These are phyloP conservation scores for Cavia porcellus DNA, from an alignment of 2,113 vertebrate species.

Conservation along the genomic window DNA sequence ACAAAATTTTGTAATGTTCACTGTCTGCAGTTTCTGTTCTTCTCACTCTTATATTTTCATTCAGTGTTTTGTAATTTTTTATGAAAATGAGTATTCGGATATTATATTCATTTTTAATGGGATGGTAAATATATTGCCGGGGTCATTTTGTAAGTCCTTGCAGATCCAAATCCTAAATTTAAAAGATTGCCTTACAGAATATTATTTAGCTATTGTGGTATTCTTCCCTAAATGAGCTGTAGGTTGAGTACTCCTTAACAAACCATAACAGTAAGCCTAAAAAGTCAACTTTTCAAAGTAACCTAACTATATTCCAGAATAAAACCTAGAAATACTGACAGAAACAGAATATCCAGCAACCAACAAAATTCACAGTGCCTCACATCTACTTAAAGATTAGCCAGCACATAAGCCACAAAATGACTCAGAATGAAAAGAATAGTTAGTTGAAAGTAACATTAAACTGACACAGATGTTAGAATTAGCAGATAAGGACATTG, in stretches of 20 bases:
- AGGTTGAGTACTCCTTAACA: neutral
- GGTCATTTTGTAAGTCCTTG: neutral
- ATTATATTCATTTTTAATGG: neutral
- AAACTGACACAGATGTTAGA: neutral
- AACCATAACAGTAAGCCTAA: neutral
- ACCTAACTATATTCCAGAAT: neutral
- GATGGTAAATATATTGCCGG: neutral
- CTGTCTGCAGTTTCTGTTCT: neutral
- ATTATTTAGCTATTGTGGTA: neutral
- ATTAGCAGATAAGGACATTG: neutral
- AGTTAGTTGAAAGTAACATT: neutral
- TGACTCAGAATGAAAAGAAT: neutral
- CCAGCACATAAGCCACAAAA: neutral
- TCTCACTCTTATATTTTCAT: neutral
- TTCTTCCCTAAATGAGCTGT: neutral
- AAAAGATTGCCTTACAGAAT: neutral
- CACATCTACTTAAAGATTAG: constrained; percentile 6
- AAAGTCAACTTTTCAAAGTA: neutral
- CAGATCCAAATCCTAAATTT: neutral
- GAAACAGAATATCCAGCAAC: neutral
- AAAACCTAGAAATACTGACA: constrained; percentile 25
- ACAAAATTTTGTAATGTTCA: neutral
- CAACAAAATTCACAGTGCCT: neutral
- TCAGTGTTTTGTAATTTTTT: constrained; percentile 35
- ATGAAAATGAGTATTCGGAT: neutral